Conservation (phyloP, 2,888 invertebrate genomes). For the Pachydiplax longipennis region DNA sequence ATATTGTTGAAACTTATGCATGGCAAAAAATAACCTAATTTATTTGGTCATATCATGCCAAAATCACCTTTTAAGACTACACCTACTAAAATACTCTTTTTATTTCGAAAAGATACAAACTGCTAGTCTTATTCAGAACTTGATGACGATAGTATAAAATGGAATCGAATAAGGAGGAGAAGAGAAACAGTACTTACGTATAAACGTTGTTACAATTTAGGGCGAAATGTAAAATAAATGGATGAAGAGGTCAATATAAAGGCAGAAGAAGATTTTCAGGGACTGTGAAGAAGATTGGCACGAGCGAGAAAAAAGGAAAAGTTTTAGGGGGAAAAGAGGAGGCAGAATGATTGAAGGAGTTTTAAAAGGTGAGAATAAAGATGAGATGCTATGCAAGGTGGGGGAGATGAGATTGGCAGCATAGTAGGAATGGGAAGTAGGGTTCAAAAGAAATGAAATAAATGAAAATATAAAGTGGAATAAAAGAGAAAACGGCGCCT, state of each 20-base stretch:
- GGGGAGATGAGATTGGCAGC: background rate
- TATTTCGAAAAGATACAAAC: too few relatives aligned
- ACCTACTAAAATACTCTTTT: too few relatives aligned
- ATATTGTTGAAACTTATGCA: too few relatives aligned
- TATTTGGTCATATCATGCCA: too few relatives aligned
- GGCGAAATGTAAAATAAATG: background rate
- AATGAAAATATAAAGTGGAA: background rate
- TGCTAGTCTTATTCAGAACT: too few relatives aligned
- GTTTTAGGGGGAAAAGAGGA: background rate
- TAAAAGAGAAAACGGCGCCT: background rate
- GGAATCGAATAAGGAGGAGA: too few relatives aligned
- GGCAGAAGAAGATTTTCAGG: too few relatives aligned
- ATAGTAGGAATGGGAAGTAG: background rate
- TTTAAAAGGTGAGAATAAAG: background rate
- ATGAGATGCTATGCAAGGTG: background rate
- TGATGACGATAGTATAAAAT: too few relatives aligned
- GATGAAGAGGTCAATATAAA: too few relatives aligned
- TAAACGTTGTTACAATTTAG: background rate
- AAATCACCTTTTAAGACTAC: too few relatives aligned
- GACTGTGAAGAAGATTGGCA: background rate
- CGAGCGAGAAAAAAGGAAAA: background rate
- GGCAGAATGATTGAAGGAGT: background rate
- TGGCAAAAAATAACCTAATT: too few relatives aligned
- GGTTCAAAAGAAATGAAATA: background rate
- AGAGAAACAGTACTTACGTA: too few relatives aligned